phyloP scores from a whole-genome alignment of 1,140 invertebrate genomes.

The Drosophila mojavensis region DNA sequence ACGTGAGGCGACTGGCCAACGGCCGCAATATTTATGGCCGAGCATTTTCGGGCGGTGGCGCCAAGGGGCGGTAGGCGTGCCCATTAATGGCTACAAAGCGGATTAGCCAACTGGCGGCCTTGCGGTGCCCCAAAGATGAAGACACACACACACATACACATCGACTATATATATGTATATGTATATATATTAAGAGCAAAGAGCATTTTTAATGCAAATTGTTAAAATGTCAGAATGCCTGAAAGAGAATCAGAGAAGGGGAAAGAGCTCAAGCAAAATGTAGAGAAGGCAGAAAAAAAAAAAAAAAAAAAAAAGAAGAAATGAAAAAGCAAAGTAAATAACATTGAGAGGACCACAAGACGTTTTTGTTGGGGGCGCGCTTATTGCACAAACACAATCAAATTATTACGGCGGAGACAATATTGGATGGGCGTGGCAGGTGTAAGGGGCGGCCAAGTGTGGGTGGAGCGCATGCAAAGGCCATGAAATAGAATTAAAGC shows the following conservation, averaged over 20 bases:
- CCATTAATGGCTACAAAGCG: constrained; percentile 62
- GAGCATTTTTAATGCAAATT: constrained; percentile 52
- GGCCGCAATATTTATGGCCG: constrained; percentile 40
- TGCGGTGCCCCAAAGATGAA: constrained; percentile 15
- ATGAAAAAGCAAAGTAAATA: constrained; percentile 39
- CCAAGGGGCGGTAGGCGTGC: constrained; percentile 3
- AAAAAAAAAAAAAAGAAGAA: background rate
- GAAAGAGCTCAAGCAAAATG: no score
- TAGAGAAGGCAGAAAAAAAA: no score
- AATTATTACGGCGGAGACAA: constrained; percentile 48
- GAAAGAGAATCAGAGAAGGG: background rate
- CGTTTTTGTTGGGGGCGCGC: constrained; percentile 10
- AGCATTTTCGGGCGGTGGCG: background rate
- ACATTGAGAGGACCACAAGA: constrained; percentile 38
- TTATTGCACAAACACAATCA: constrained; percentile 53
- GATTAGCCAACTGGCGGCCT: constrained; percentile 53
- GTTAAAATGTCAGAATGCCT: constrained; percentile 28
- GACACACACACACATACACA: background rate
- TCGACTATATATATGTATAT: background rate
- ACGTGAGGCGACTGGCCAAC: constrained; percentile 66
- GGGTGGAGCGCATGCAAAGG: constrained; percentile 21
- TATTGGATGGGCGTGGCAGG: background rate
- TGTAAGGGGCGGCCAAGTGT: background rate
- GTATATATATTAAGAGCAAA: constrained; percentile 15
- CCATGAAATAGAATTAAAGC: constrained; percentile 75